Evolutionary conservation across 2,113 vertebrate species (phyloP).

Genomic region (Dendropsophus ebraccatus): DNA sequence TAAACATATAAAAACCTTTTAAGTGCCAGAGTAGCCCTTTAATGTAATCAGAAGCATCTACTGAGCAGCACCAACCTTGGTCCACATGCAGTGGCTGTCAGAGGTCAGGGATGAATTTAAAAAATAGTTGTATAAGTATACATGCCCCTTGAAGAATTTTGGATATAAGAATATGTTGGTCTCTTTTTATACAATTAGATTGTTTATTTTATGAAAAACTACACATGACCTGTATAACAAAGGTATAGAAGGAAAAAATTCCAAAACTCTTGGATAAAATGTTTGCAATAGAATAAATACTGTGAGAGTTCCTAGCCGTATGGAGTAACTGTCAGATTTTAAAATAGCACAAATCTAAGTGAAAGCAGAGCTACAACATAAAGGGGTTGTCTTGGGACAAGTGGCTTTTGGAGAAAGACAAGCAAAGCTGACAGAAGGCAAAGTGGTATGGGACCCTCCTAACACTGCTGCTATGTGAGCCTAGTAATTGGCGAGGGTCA

Average conservation of each 20-base stretch:
- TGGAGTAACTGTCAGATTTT: background rate
- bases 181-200: too few species aligned
- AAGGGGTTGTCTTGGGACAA: background rate
- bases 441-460: background rate
- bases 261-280: background rate
- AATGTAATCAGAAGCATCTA: too few species aligned
- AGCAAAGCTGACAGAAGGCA: background rate
- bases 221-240: background rate
- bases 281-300: background rate
- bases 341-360: background rate
- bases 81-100: too few species aligned
- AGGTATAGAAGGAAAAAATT: background rate
- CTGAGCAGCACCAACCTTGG: too few species aligned
- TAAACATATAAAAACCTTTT: too few species aligned
- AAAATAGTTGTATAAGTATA: too few species aligned
- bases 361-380: background rate
- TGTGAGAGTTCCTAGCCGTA: background rate
- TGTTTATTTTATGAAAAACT: too few species aligned
- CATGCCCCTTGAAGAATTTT: too few species aligned
- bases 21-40: too few species aligned
- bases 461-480: background rate
- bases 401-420: background rate
- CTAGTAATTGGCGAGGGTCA: background rate
- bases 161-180: too few species aligned
- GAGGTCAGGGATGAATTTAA: too few species aligned